Evolutionary conservation across 2,113 vertebrate species (phyloP).

Genomic region (Cinclus mexicanus): DNA sequence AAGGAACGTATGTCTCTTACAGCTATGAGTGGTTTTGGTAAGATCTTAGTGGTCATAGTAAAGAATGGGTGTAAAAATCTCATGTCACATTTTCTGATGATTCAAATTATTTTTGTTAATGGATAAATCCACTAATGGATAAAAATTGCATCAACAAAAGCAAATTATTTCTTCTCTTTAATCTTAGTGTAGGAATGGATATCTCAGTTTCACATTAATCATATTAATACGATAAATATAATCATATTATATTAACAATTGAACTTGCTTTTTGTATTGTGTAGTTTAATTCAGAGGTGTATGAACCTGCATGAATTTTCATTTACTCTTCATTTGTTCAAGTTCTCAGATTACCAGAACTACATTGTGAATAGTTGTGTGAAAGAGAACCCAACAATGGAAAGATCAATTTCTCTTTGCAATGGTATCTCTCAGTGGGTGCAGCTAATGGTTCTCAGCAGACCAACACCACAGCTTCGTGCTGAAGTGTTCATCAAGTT

Average conservation of each 20-base stretch:
- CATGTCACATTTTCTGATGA: neutral
- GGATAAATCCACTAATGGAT: neutral
- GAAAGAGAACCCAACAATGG: slow-evolving; percentile 95
- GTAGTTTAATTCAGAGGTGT: neutral
- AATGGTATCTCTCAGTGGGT: slow-evolving; percentile 97
- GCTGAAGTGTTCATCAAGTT: slow-evolving; percentile 97
- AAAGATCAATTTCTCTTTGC: slow-evolving; percentile 92
- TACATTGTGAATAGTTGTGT: slow-evolving; percentile 90
- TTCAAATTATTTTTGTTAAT: neutral
- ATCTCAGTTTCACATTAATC: neutral
- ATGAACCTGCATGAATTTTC: neutral
- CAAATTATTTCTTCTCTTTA: neutral
- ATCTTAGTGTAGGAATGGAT: neutral
- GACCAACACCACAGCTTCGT: slow-evolving; percentile 91
- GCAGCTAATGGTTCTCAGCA: slow-evolving; percentile 94
- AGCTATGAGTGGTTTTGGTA: neutral
- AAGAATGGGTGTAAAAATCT: neutral
- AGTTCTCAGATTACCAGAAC: slow-evolving; percentile 94
- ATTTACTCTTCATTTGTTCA: neutral
- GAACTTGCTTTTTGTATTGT: neutral
- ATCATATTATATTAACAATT: neutral
- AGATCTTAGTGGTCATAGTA: neutral
- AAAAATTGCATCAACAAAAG: neutral
- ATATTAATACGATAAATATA: no score
- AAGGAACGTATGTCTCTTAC: neutral